A percentile compares a stretch with the other conserved stretches of the same genome.
Evolutionary conservation across 2,797 vertebrate genomes (phyloP).

Genomic region (Menidia menidia): DNA sequence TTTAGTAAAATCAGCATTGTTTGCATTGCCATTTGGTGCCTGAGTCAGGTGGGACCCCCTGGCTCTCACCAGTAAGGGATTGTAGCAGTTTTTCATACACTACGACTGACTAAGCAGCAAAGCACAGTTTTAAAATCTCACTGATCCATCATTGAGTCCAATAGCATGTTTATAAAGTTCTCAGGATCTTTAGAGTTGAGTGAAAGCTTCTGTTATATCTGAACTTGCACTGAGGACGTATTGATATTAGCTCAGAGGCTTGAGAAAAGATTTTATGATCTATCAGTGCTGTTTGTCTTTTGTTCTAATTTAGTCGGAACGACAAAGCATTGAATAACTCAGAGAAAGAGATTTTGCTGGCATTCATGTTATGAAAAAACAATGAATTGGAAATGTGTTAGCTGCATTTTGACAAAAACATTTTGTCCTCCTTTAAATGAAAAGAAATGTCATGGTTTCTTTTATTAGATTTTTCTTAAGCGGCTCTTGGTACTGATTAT

Average conservation of each 20-base stretch:
- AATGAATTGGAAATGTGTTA: slow-evolving; percentile 41
- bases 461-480: neutral
- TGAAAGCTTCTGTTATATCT: slow-evolving; percentile 35
- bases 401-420: slow-evolving; percentile 13
- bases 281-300: slow-evolving; percentile 35
- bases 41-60: slow-evolving; percentile 14
- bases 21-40: slow-evolving; percentile 55
- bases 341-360: neutral
- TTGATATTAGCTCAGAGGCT: slow-evolving; percentile 17
- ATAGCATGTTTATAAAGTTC: slow-evolving; percentile 31
- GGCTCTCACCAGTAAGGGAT: too few species aligned
- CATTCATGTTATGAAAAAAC: slow-evolving; percentile 48
- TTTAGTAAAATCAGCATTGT: slow-evolving; percentile 50
- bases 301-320: slow-evolving; percentile 28
- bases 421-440: neutral
- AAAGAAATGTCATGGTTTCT: neutral
- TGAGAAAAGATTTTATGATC: slow-evolving; percentile 41
- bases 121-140: slow-evolving; percentile 43
- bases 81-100: slow-evolving; percentile 17
- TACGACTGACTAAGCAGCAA: slow-evolving; percentile 7
- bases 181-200: slow-evolving; percentile 21
- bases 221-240: slow-evolving; percentile 27
- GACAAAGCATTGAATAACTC: too few species aligned
- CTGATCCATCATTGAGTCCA: slow-evolving; percentile 39
- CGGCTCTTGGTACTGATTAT: neutral